Evolutionary conservation across 1,140 invertebrate genomes (phyloP).

Genomic region (Meteorus sp.): DNA sequence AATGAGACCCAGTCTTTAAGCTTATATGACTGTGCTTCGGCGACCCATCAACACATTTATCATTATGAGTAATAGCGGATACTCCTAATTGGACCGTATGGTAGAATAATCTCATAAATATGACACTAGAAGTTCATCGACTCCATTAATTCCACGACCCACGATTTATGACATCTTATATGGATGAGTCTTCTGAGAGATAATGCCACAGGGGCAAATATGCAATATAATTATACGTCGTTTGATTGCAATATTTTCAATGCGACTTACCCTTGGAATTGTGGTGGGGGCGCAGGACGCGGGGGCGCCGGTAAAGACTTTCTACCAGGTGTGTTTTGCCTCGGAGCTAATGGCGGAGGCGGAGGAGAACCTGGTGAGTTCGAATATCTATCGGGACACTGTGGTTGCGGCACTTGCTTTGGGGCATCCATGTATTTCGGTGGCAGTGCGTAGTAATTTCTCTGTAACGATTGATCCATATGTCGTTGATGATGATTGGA

Average conservation of each 20-base stretch:
- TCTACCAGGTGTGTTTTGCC: constrained; percentile 44
- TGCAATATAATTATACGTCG: constrained; percentile 1
- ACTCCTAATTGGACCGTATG: constrained; percentile 1
- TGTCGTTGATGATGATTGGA: constrained; percentile 38
- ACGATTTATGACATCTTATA: too few relatives aligned
- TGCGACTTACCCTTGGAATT: constrained; percentile 46
- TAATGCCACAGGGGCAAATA: background rate
- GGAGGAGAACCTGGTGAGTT: constrained; percentile 41
- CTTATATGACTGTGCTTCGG: background rate
- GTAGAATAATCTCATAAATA: constrained; percentile 18
- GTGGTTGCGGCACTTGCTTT: constrained; percentile 41
- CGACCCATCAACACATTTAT: constrained; percentile 15
- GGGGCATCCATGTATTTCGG: constrained; percentile 43
- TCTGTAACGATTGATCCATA: constrained; percentile 20
- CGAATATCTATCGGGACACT: constrained; percentile 28
- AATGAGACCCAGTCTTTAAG: too few relatives aligned
- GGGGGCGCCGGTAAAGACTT: constrained; percentile 54
- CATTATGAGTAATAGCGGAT: constrained; percentile 1
- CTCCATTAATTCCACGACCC: background rate
- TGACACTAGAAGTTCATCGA: background rate
- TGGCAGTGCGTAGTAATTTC: constrained; percentile 41
- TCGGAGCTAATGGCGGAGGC: constrained; percentile 51
- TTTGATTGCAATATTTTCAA: background rate
- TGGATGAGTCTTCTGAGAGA: too few relatives aligned
- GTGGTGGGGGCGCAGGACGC: constrained; percentile 48